Evolutionary conservation across 2,888 invertebrate species (phyloP).

Genomic region (Apotomis turbidana): DNA sequence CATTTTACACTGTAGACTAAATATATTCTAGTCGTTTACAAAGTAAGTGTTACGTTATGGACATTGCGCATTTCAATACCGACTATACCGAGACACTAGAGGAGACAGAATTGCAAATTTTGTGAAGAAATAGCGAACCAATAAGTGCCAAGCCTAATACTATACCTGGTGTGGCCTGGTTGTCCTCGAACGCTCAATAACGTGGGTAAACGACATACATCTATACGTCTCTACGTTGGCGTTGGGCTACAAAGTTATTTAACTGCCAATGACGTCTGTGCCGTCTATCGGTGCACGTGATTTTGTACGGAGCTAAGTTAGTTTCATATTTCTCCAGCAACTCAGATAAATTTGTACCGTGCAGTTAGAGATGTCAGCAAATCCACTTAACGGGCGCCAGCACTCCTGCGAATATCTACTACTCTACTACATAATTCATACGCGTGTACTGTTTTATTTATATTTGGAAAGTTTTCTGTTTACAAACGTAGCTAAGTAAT

Average conservation of each 20-base stretch:
- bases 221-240: background rate
- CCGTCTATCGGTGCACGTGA: background rate
- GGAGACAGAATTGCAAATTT: background rate
- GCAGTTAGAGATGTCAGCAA: conserved; percentile 20
- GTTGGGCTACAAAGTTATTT: conserved; percentile 1
- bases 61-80: background rate
- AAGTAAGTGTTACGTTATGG: background rate
- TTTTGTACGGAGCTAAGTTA: background rate
- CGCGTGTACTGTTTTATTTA: background rate
- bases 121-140: conserved; percentile 23
- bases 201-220: conserved; percentile 14
- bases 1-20: background rate
- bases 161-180: background rate
- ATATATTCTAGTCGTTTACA: background rate
- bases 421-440: conserved; percentile 17
- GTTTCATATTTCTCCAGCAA: conserved; percentile 15
- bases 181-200: conserved; percentile 35
- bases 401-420: conserved; percentile 11
- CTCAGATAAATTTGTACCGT: conserved; percentile 8
- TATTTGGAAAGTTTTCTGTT: background rate
- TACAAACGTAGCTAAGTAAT: too few relatives aligned
- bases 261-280: background rate
- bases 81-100: background rate
- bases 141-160: conserved; percentile 10
- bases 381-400: conserved; percentile 38